phyloP scores from a whole-genome alignment of 2,797 vertebrate species.

The Tiaroga cobitis region DNA sequence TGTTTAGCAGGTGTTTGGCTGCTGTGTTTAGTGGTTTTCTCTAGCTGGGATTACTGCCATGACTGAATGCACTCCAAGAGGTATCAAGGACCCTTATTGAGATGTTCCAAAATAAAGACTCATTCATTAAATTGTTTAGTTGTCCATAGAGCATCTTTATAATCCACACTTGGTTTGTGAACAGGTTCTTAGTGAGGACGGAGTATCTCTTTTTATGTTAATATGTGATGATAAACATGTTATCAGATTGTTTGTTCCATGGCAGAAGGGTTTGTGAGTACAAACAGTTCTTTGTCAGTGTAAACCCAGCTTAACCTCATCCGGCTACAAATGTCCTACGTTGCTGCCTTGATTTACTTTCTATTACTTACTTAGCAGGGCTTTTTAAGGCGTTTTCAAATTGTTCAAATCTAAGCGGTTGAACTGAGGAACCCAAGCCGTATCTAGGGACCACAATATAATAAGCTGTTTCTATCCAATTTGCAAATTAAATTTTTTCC shows the following conservation, averaged over 20 bases:
- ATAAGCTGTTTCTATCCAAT: background rate
- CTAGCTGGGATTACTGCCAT: slow-evolving; percentile 57
- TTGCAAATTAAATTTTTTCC: background rate
- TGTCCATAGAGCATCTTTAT: slow-evolving; percentile 4
- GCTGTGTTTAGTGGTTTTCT: slow-evolving; percentile 42
- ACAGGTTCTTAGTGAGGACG: background rate
- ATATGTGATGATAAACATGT: background rate
- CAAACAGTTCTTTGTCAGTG: slow-evolving; percentile 15
- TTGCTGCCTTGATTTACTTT: slow-evolving; percentile 25
- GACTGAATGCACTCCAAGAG: slow-evolving; percentile 58
- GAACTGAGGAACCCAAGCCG: background rate
- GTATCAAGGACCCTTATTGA: slow-evolving; percentile 56
- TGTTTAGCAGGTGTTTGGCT: slow-evolving; percentile 57
- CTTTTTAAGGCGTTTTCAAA: slow-evolving; percentile 6
- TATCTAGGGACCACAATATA: background rate
- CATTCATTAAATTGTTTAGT: slow-evolving; percentile 9
- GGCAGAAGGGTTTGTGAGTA: background rate
- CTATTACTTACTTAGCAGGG: background rate
- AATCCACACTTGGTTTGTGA: slow-evolving; percentile 8
- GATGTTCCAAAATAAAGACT: slow-evolving; percentile 63
- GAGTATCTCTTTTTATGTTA: background rate
- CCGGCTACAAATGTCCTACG: background rate
- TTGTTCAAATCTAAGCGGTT: background rate
- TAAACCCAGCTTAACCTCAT: slow-evolving; percentile 28
- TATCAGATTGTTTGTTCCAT: slow-evolving; percentile 9